Conservation (phyloP, 1,140 invertebrate species). For the Hypothenemus hampei region DNA sequence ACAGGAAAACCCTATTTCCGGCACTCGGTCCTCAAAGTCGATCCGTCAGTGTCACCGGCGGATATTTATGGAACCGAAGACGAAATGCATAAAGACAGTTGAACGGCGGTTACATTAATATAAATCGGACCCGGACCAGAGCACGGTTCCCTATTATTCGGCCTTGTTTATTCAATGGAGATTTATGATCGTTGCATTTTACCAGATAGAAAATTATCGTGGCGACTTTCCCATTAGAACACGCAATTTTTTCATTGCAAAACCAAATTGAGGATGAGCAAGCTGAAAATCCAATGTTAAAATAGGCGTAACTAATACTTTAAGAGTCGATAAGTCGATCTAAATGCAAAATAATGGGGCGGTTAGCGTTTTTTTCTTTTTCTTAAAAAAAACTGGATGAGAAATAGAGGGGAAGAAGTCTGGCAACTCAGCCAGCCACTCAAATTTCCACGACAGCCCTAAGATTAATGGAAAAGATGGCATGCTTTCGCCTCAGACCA, state of each 20-base stretch:
- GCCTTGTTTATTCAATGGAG: conserved; percentile 20
- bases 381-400: neutral
- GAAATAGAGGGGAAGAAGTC: neutral
- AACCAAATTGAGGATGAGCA: no score
- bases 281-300: no score
- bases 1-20: conserved; percentile 15
- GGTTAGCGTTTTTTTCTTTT: no score
- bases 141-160: conserved; percentile 17
- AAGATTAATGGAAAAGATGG: conserved; percentile 12
- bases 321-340: no score
- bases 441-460: neutral
- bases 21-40: conserved; percentile 13
- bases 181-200: conserved; percentile 15
- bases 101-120: conserved; percentile 18
- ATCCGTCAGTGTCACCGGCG: conserved; percentile 15
- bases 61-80: conserved; percentile 17
- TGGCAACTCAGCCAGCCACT: conserved; percentile 3
- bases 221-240: conserved; percentile 7
- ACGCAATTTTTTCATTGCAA: no score
- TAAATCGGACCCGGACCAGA: conserved; percentile 11
- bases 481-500: neutral
- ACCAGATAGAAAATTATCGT: conserved; percentile 4
- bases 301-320: no score
- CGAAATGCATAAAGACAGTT: conserved; percentile 20
- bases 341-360: no score